Evolutionary conservation across 2,888 invertebrate genomes (phyloP).

Genomic region (Ganaspis brasiliensis): DNA sequence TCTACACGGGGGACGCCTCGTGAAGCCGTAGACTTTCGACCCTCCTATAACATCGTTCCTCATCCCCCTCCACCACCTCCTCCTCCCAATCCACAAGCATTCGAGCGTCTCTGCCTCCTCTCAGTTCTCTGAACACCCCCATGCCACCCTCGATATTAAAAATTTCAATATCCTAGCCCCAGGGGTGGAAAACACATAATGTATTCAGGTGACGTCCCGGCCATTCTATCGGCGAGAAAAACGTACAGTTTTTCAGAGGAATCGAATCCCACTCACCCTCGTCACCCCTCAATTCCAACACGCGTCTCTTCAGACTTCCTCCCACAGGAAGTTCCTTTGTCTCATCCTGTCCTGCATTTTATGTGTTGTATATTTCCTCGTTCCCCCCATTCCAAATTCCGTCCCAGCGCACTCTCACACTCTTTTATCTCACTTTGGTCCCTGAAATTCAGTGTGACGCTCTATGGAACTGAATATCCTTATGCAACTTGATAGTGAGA

Average conservation of each 20-base stretch:
- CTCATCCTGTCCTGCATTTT: constrained; percentile 67
- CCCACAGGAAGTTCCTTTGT: constrained; percentile 70
- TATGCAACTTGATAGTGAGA: constrained; percentile 12
- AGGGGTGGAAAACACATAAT: constrained; percentile 81
- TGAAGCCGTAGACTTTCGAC: constrained; percentile 76
- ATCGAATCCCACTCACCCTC: constrained; percentile 77
- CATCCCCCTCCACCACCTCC: constrained; percentile 57
- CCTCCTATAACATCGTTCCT: constrained; percentile 68
- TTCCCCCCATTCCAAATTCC: constrained; percentile 46
- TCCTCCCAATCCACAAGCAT: constrained; percentile 49
- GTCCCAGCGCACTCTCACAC: constrained; percentile 43
- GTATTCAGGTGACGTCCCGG: constrained; percentile 81
- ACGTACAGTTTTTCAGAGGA: constrained; percentile 80
- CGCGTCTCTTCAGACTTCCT: constrained; percentile 52
- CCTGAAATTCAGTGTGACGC: constrained; percentile 10
- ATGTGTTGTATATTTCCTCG: constrained; percentile 43
- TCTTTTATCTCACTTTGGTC: constrained; percentile 44
- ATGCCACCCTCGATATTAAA: constrained; percentile 79
- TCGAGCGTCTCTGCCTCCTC: constrained; percentile 62
- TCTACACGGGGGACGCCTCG: constrained; percentile 73
- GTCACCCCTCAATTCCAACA: constrained; percentile 61
- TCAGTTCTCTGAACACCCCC: constrained; percentile 59
- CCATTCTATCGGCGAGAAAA: constrained; percentile 81
- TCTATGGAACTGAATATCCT: neutral
- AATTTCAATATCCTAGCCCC: constrained; percentile 81